Evolutionary conservation across 2,888 invertebrate genomes (phyloP).

Genomic region (Drosophila fulvimacula): DNA sequence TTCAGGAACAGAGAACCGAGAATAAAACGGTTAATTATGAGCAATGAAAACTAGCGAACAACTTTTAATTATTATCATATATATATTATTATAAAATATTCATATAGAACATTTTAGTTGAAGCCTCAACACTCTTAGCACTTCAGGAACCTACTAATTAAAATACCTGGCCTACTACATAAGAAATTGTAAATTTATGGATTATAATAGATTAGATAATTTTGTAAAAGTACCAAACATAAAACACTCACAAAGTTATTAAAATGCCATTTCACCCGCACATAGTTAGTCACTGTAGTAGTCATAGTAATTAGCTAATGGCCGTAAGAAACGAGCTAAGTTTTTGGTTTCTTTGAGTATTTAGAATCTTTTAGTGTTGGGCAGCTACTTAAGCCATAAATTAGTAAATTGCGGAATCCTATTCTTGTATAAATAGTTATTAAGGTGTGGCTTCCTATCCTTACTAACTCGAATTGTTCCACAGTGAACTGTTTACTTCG

Average conservation of each 20-base stretch:
- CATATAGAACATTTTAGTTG: neutral
- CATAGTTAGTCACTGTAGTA: neutral
- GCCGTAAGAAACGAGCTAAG: neutral
- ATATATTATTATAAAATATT: neutral
- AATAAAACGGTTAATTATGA: too few species aligned
- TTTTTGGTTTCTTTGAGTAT: neutral
- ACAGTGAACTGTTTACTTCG: constrained; percentile 83
- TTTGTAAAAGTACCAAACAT: neutral
- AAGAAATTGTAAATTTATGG: too few species aligned
- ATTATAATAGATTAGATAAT: neutral
- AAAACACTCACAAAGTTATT: neutral
- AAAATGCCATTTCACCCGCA: neutral
- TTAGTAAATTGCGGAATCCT: neutral
- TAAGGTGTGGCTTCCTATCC: neutral
- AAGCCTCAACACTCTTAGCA: too few species aligned
- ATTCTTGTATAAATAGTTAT: neutral
- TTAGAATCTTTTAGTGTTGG: neutral
- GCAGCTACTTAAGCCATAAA: neutral
- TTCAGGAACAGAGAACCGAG: too few species aligned
- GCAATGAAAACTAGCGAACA: too few species aligned
- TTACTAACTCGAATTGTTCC: constrained; percentile 30
- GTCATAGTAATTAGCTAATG: neutral
- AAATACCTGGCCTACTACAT: neutral
- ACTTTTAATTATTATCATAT: too few species aligned
- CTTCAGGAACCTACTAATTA: too few species aligned